Conservation (phyloP, 1,140 invertebrate genomes). For the Sesamia nonagrioides region DNA sequence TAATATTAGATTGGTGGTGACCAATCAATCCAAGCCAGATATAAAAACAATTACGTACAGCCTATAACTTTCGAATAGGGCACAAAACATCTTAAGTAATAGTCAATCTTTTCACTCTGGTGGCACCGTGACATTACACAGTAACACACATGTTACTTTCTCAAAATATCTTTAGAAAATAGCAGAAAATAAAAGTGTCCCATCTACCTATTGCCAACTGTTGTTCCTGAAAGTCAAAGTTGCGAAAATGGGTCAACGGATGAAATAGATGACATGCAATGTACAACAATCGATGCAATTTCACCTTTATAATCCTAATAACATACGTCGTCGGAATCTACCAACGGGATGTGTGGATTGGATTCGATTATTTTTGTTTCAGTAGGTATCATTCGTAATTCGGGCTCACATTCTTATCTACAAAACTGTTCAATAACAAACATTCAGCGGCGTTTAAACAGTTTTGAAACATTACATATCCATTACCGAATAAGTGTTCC, state of each 20-base stretch:
- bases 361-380: conserved; percentile 40
- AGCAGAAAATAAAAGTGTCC: conserved; percentile 67
- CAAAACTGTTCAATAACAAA: conserved; percentile 35
- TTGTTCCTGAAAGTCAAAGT: conserved; percentile 72
- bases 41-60: neutral
- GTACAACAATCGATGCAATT: conserved; percentile 73
- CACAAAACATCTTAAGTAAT: neutral
- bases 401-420: conserved; percentile 8
- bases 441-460: conserved; percentile 4
- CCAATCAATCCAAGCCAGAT: too few species aligned
- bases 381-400: conserved; percentile 10
- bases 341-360: neutral
- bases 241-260: conserved; percentile 82
- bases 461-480: conserved; percentile 28
- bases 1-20: neutral
- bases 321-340: conserved; percentile 30
- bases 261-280: conserved; percentile 72
- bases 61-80: neutral
- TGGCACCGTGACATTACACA: neutral
- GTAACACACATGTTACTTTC: conserved; percentile 46
- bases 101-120: neutral
- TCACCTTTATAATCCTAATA: conserved; percentile 16
- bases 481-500: conserved; percentile 3
- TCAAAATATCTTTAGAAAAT: conserved; percentile 71
- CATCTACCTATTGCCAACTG: conserved; percentile 79